Percentiles rank a stretch among this genome's conserved stretches.
These are phyloP conservation scores for Piaya cayana DNA, from an alignment of 2,113 vertebrate genomes.

Conservation along the genomic window DNA sequence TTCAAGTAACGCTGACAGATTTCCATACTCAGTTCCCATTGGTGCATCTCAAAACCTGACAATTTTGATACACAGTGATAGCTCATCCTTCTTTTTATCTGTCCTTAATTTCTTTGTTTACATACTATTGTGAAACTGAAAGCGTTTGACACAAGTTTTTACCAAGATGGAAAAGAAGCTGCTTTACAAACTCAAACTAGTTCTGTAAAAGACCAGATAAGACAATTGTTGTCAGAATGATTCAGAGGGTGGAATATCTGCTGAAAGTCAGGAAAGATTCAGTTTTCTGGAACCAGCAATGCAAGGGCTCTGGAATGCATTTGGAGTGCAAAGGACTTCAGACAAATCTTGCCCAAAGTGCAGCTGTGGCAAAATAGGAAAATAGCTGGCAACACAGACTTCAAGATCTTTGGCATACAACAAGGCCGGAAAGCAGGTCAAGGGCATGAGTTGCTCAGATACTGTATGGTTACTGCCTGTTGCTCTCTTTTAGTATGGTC, in stretches of 20 bases:
- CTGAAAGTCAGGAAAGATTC: not conserved
- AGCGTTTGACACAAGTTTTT: constrained; percentile 3
- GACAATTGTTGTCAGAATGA: not conserved
- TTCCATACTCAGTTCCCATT: not conserved
- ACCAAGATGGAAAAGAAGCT: not conserved
- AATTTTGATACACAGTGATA: not conserved
- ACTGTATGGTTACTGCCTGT: not conserved
- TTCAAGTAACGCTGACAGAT: not conserved
- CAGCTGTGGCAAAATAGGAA: not conserved
- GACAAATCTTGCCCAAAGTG: not conserved
- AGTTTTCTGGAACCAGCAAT: not conserved
- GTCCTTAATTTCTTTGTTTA: not conserved
- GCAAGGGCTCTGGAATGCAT: not conserved
- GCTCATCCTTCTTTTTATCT: not conserved
- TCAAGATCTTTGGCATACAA: not conserved
- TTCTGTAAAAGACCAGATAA: not conserved
- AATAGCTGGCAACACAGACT: not conserved
- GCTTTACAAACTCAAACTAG: not conserved
- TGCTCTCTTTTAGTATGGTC: not conserved
- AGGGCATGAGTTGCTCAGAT: not conserved
- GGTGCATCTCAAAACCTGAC: not conserved
- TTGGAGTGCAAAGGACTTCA: not conserved
- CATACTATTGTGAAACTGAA: not conserved
- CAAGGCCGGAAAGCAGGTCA: not conserved
- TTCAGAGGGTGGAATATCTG: not conserved